phyloP scores from a whole-genome alignment of 2,797 vertebrate species.

The Acrocephalus scirpaceus region DNA sequence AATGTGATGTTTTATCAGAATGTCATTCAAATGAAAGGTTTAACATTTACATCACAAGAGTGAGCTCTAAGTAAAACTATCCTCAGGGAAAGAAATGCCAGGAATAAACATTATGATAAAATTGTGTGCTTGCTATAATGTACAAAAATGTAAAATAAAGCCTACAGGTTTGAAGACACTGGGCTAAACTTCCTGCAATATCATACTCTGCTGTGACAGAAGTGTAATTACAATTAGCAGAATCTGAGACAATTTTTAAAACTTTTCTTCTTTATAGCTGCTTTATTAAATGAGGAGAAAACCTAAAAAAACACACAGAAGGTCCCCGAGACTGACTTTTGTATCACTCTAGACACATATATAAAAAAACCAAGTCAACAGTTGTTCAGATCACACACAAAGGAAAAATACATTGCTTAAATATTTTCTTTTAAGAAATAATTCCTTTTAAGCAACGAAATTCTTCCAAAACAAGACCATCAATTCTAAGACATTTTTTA shows the following conservation, averaged over 20 bases:
- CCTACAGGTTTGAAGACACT: background rate
- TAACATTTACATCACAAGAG: constrained; percentile 98
- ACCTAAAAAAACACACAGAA: background rate
- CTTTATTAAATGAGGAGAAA: background rate
- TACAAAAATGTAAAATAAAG: constrained; percentile 25
- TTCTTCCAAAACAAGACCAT: background rate
- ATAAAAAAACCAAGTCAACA: background rate
- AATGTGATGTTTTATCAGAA: constrained; percentile 89
- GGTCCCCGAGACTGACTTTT: background rate
- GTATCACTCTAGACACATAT: background rate
- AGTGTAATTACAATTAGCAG: background rate
- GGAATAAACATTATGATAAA: constrained; percentile 82
- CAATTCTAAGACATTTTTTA: background rate
- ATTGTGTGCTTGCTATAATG: constrained; percentile 26
- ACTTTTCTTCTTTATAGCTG: background rate
- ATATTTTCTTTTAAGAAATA: background rate
- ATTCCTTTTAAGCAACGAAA: background rate
- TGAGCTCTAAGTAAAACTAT: constrained; percentile 78
- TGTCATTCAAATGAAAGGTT: constrained; percentile 98
- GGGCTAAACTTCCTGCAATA: constrained; percentile 44
- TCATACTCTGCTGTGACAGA: background rate
- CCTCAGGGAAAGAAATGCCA: constrained; percentile 83
- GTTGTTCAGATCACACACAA: background rate
- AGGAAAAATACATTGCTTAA: background rate
- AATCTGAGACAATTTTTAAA: background rate